phyloP scores from a whole-genome alignment of 2,888 invertebrate genomes.

The Tiliacea aurago region DNA sequence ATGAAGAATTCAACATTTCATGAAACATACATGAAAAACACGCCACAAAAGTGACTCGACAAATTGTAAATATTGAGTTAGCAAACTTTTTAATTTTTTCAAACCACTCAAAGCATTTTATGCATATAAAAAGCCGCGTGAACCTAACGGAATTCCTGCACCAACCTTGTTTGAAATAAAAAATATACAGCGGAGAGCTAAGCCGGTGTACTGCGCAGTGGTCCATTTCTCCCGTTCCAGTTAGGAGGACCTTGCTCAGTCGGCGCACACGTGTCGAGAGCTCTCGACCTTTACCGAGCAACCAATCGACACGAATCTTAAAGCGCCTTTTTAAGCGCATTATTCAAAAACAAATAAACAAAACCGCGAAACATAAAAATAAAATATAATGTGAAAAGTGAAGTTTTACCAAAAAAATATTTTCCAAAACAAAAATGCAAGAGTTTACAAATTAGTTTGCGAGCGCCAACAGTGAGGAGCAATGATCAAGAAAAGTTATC shows the following conservation, averaged over 20 bases:
- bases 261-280: slow-evolving; percentile 79
- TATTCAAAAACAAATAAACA: slow-evolving; percentile 41
- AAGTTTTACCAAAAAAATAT: slow-evolving; percentile 42
- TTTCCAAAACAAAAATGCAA: slow-evolving; percentile 63
- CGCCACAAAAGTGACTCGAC: slow-evolving; percentile 31
- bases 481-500: slow-evolving; percentile 88
- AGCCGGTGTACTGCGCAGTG: slow-evolving; percentile 85
- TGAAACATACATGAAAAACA: slow-evolving; percentile 9
- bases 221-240: slow-evolving; percentile 75
- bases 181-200: slow-evolving; percentile 72
- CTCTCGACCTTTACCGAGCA: slow-evolving; percentile 80
- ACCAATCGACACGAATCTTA: slow-evolving; percentile 72
- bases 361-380: slow-evolving; percentile 20
- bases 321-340: slow-evolving; percentile 62
- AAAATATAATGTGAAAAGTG: slow-evolving; percentile 63
- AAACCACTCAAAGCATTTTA: slow-evolving; percentile 68
- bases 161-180: slow-evolving; percentile 76
- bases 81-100: slow-evolving; percentile 57
- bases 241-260: slow-evolving; percentile 77
- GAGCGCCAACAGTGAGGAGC: slow-evolving; percentile 70
- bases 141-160: slow-evolving; percentile 73
- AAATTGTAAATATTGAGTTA: slow-evolving; percentile 56
- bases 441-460: slow-evolving; percentile 63
- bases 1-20: slow-evolving; percentile 11
- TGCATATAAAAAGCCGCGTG: slow-evolving; percentile 67